These are phyloP conservation scores for Lacerta viridis DNA, from an alignment of 2,797 vertebrate genomes.

Conservation along the genomic window DNA sequence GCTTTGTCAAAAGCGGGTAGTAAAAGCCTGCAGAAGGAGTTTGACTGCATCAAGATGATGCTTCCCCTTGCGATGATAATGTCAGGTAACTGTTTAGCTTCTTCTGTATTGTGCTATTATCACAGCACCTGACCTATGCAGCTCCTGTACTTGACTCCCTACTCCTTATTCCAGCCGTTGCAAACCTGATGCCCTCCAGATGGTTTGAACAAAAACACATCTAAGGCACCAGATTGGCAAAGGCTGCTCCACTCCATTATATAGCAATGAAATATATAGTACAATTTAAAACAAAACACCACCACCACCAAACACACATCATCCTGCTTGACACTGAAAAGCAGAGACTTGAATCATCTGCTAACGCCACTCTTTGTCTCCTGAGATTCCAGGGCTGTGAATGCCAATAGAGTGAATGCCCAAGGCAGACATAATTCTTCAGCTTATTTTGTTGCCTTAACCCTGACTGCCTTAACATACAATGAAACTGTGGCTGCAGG, in stretches of 20 bases:
- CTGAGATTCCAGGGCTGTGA: not conserved
- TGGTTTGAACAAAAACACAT: too few relatives aligned
- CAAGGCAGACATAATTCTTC: not conserved
- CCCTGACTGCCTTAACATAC: too few relatives aligned
- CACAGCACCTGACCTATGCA: not conserved
- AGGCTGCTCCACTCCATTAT: not conserved
- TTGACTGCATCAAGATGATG: not conserved
- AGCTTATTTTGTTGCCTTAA: not conserved
- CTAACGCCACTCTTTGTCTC: constrained; percentile 53
- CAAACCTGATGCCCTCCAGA: too few relatives aligned
- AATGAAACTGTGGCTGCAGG: not conserved
- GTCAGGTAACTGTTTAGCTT: not conserved
- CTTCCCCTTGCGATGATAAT: not conserved
- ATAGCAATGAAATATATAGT: not conserved
- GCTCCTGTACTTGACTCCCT: not conserved
- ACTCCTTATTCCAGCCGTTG: too few relatives aligned
- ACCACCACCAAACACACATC: not conserved
- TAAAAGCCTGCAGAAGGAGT: not conserved
- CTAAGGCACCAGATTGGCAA: too few relatives aligned
- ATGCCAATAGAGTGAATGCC: not conserved
- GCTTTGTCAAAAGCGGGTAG: not conserved
- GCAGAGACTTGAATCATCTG: constrained; percentile 46
- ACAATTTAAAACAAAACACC: too few relatives aligned
- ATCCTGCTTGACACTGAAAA: not conserved
- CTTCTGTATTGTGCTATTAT: not conserved